These are phyloP conservation scores for Myripristis murdjan DNA, from an alignment of 2,797 vertebrate genomes.

Conservation along the genomic window DNA sequence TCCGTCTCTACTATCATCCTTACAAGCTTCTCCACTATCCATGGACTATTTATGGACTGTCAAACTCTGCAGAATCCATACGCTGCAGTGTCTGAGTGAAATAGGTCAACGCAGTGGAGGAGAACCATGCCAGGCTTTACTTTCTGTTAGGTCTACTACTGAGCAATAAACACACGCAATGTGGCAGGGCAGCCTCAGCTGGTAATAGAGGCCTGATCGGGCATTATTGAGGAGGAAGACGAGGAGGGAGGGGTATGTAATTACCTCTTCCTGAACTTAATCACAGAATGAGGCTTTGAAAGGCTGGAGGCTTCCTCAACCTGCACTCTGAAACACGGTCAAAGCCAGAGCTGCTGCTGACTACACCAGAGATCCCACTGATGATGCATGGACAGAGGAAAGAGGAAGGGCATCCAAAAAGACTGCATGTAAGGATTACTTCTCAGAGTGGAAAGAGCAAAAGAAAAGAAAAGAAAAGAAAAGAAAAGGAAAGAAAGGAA, in stretches of 20 bases:
- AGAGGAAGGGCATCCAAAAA: slow-evolving; percentile 29
- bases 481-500: neutral
- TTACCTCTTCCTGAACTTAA: slow-evolving; percentile 26
- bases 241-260: slow-evolving; percentile 13
- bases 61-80: neutral
- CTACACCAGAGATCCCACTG: slow-evolving; percentile 25
- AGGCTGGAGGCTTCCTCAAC: slow-evolving; percentile 28
- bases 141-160: slow-evolving; percentile 12
- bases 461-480: neutral
- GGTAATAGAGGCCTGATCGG: slow-evolving; percentile 24
- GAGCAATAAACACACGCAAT: slow-evolving; percentile 7
- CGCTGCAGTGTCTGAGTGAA: neutral
- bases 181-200: slow-evolving; percentile 29
- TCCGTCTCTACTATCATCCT: neutral
- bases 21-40: slow-evolving; percentile 12
- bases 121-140: slow-evolving; percentile 8
- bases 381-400: slow-evolving; percentile 30
- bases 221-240: neutral
- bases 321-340: slow-evolving; percentile 22
- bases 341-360: slow-evolving; percentile 6
- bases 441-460: slow-evolving; percentile 2
- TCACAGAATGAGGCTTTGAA: slow-evolving; percentile 5
- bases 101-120: slow-evolving; percentile 22
- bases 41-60: slow-evolving; percentile 11
- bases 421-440: slow-evolving; percentile 36